Evolutionary conservation across 2,797 vertebrate species (phyloP), one percentile per base, ranked within the genome.

Genomic region (Fistularia tabacaria): DNA sequence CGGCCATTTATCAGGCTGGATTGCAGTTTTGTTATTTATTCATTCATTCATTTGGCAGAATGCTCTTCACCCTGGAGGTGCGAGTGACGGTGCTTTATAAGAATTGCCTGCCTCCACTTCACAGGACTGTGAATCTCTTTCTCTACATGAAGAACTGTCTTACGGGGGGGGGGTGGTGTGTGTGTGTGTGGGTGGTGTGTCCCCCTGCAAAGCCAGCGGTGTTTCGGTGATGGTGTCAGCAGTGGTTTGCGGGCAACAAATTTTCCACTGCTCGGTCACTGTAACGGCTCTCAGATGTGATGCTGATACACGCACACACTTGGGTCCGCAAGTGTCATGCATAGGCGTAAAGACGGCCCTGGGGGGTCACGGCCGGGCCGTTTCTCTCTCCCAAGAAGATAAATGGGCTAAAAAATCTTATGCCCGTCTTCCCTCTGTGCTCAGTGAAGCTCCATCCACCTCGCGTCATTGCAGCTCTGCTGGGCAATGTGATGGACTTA

Each of bases 71-170:
- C 36, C 40, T 36, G 36, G 61, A 52, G 42, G 50, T 41, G 49
- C 51, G 49, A 45, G 45, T 46, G 53, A 59, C 40, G 25, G 25
- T 25, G 25, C 25, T 25, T 25, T 25, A 25, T 25, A 25, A 25
- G 25, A 25, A 25, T 25, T 25, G 25, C 25, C 25, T 52, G 48
- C 36, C 54, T 69, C 54, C 49, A 51, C 62, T 77, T 71, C 67
- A 75, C 11, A 9, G 51, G 51, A 36, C 45, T 62, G 69, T 70
- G 73, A 74, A 64, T 77, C 58, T 71, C 75, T 58, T 51, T 62
- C 49, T 57, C 54, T 51, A 61, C 53, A 47, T 72, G 77, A 84
- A 25, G 25, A 25, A 25, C 25, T 25, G 2, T 25, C 25, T 5
- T 5, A 25, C 2, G 25, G 2, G 25, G 25, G 25, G 25, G 25